phyloP scores from a whole-genome alignment of 2,888 invertebrate species.

The Morpho helenor region DNA sequence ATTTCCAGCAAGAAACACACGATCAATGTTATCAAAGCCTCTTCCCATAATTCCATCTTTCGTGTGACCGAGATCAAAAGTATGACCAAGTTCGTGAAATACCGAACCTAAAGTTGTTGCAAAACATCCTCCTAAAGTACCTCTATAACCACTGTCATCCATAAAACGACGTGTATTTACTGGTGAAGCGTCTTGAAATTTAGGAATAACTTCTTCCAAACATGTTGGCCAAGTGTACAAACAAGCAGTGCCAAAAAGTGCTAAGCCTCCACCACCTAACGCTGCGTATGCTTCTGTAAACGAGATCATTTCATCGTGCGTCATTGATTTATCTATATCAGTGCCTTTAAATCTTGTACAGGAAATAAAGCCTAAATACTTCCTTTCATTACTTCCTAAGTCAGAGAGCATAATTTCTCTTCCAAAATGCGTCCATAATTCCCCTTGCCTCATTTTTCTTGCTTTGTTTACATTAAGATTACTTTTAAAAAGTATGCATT shows the following conservation, averaged over 20 bases:
- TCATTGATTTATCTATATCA: conserved; percentile 79
- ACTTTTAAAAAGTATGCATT: conserved; percentile 87
- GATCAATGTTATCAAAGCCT: conserved; percentile 91
- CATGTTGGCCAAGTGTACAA: conserved; percentile 93
- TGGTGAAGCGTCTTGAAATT: conserved; percentile 69
- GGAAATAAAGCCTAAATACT: conserved; percentile 93
- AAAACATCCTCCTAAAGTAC: conserved; percentile 92
- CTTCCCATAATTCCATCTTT: conserved; percentile 95
- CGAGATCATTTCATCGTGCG: conserved; percentile 84
- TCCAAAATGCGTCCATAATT: conserved; percentile 92
- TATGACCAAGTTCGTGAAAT: conserved; percentile 96
- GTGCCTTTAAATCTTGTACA: conserved; percentile 89
- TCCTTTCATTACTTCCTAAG: conserved; percentile 82
- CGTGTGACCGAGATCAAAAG: conserved; percentile 95
- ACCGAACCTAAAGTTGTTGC: conserved; percentile 94
- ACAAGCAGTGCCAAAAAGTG: conserved; percentile 93
- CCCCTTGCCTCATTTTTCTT: conserved; percentile 85
- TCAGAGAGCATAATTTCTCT: conserved; percentile 88
- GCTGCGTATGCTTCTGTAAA: conserved; percentile 92
- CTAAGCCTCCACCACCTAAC: conserved; percentile 94
- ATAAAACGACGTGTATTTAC: conserved; percentile 87
- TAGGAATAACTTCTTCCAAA: conserved; percentile 82
- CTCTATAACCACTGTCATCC: conserved; percentile 95
- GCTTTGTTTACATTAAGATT: conserved; percentile 84
- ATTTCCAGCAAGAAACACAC: conserved; percentile 84